Conservation (phyloP, 2,113 vertebrate genomes). For the Athene noctua region DNA sequence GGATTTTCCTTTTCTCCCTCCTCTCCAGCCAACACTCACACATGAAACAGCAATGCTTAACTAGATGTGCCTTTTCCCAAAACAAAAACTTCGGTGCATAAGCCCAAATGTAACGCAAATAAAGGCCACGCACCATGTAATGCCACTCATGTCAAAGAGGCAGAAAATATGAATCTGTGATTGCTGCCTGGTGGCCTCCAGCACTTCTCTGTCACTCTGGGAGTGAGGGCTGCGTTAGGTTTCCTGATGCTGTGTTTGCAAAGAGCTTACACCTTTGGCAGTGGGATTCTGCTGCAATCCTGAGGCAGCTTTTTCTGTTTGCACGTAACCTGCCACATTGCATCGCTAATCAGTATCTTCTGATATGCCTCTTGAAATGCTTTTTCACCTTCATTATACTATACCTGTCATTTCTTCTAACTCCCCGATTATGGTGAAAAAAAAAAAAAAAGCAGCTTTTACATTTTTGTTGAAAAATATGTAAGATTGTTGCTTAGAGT, state of each 20-base stretch:
- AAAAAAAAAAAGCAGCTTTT: neutral
- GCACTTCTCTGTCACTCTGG: neutral
- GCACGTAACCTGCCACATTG: neutral
- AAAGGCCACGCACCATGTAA: neutral
- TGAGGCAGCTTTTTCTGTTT: neutral
- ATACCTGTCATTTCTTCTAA: neutral
- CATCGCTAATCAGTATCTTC: neutral
- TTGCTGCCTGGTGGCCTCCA: neutral
- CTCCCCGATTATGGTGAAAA: neutral
- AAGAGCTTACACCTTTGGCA: neutral
- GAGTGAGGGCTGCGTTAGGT: rapidly evolving
- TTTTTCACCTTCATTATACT: neutral
- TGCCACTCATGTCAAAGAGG: neutral
- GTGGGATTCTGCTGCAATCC: neutral
- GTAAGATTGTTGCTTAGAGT: neutral
- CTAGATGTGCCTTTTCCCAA: neutral
- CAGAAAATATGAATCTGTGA: neutral
- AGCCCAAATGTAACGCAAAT: neutral
- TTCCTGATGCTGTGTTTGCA: neutral
- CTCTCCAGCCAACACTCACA: neutral
- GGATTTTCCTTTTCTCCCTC: neutral
- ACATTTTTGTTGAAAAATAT: neutral
- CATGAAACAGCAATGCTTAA: neutral
- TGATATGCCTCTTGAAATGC: neutral
- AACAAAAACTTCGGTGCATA: neutral